Evolutionary conservation across 2,888 invertebrate genomes (phyloP), one percentile per base, ranked within the genome.

Genomic region (Buathra laborator): DNA sequence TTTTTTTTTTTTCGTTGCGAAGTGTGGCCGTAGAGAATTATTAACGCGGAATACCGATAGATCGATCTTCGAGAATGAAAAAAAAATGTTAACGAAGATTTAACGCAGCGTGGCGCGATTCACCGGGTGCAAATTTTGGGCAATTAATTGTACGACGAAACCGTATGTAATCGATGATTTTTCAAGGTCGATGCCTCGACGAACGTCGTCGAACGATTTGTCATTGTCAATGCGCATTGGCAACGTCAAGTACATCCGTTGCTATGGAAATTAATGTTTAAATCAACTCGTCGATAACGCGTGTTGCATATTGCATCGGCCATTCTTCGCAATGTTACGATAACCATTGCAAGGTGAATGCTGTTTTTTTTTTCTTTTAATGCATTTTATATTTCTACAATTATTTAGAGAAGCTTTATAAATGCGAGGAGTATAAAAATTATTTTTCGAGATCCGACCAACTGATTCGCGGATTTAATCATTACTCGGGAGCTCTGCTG

Each of bases 161-260:
- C 32, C n/a, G 14, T 4, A 19, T 71, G 75, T 68, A 74, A 67
- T 78, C 59, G 83, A 68, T 78, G 79, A 83, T 83, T 66, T 79
- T 71, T 32, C 70, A 48, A 79, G 70, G 70, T 16, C 74, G 59
- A 74, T 67, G 75, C 44, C 37, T 37, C 51, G 53, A 53, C 59
- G 46, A 62, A 9, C n/a, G 46, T 56, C 67, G 72, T 37, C 5
- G 24, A 29, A 19, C 79, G 68, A 83, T 83, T 79, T 46, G 64
- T 83, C 83, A 83, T 79, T 83, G 83, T 71, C 75, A 70, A 37
- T n/a, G n/a, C 44, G 19, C 44, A 64, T 53, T 32, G 53, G 62
- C 51, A 62, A 74, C 64, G 78, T 62, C 64, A 53, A 59, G 70
- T 78, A 78, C 78, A 74, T 51, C 48, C 51, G 62, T 51, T n/a